These are phyloP conservation scores for Muntiacus muntjak DNA, from an alignment of 2,113 vertebrate species.

Conservation along the genomic window DNA sequence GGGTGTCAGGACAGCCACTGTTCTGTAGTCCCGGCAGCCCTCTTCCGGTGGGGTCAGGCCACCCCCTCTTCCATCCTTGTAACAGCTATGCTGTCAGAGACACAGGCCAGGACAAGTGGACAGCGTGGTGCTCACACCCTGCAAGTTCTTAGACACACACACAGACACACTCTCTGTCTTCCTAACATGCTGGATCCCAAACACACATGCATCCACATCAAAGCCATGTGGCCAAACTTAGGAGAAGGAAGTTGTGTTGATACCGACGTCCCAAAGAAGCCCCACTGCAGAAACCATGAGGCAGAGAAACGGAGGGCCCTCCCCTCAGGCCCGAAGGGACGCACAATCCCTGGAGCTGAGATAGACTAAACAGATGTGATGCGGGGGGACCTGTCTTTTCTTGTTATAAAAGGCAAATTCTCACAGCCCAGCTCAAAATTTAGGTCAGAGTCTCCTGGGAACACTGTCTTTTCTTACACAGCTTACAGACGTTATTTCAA, in stretches of 20 bases:
- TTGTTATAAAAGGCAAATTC: slow-evolving; percentile 37
- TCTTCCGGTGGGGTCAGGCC: rapidly evolving
- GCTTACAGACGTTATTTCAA: background rate
- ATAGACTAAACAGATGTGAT: background rate
- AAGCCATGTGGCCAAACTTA: background rate
- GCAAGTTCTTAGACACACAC: background rate
- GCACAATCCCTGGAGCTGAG: background rate
- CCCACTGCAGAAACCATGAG: background rate
- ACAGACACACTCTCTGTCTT: background rate
- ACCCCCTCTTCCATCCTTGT: rapidly evolving
- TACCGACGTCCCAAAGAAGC: background rate
- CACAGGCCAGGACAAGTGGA: background rate
- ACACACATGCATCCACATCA: background rate
- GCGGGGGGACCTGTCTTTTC: background rate
- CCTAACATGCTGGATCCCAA: background rate
- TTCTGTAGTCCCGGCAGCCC: background rate
- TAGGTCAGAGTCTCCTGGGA: slow-evolving; percentile 29
- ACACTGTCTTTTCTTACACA: background rate
- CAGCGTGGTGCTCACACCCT: background rate
- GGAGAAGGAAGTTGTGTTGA: background rate
- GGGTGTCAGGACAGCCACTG: rapidly evolving
- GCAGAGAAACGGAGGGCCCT: background rate
- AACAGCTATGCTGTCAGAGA: background rate
- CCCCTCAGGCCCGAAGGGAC: background rate
- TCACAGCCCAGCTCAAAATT: slow-evolving; percentile 29